Base-by-base conservation (phyloP, 30 jellyfish, hydroid and myxozoan genomes). In the Aurelia sp. region DNA sequence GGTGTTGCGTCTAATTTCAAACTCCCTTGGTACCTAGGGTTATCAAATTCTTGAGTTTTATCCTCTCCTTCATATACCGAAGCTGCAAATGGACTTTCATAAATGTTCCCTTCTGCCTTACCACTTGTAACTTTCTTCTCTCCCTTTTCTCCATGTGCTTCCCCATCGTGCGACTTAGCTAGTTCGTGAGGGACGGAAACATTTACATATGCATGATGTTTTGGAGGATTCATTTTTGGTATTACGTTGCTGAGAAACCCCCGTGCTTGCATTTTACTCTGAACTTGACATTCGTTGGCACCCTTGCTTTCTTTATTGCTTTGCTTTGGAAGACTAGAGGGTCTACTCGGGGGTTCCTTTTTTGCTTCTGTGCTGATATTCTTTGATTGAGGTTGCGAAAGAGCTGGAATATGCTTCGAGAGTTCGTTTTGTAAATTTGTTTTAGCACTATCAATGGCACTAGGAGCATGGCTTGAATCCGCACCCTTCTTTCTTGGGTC, bases 11-110 rank as follows among this genome's bases (percentile, higher is more conserved):
- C 84, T 62, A 84, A 58, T 61, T 71, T 66, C 15, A 84, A 15
- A 11, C 69, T 84, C 37, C 52, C 73, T 61, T 82, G 66, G 60
- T 84, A 84, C 48, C 82, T 73, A 33, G 93, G 93, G 51, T 84
- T 84, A 13, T 84, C 93, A 84, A 84, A 73, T 13, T 17, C 21
- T 48, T 20, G 59, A 17, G 8, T 53, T 19, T 19, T 37, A 40
- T 62, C 73, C 23, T 67, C 69, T 16, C 6, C 73, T n/a, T 31
- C 84, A 18, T 47, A 20, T 7, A 71, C 66, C 20, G 51, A 47
- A 51, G 70, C 13, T 6, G 51, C 66, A 58, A 40, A 71, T 13
- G 85, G 91, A 0, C 57, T 71, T 40, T 78, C 89, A 22, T 78
- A 78, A 20, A 78, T 78, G 16, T 62, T 73, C 16, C 21, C 70